A percentile compares a stretch with the other conserved stretches of the same genome.
phyloP scores from a whole-genome alignment of 2,113 vertebrate genomes.

The Myotis brandtii region DNA sequence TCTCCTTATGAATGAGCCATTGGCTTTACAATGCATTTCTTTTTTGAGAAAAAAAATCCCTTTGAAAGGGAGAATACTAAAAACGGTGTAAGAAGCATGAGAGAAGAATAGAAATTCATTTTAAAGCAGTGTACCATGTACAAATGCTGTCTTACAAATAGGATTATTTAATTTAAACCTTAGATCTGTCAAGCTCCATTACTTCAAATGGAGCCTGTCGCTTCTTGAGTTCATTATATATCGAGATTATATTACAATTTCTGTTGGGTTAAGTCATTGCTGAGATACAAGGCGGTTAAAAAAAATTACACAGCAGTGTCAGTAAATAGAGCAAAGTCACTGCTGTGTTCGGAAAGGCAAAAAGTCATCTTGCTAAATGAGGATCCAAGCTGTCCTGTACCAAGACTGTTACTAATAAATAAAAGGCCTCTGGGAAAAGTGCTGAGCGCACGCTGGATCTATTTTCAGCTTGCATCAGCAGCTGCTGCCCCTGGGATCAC shows the following conservation, averaged over 20 bases:
- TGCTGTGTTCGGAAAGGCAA: slow-evolving; percentile 86
- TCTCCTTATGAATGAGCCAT: slow-evolving; percentile 72
- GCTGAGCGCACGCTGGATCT: slow-evolving; percentile 94
- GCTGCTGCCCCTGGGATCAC: slow-evolving; percentile 92
- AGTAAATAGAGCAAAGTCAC: slow-evolving; percentile 90
- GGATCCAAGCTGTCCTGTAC: slow-evolving; percentile 88
- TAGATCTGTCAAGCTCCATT: slow-evolving; percentile 88
- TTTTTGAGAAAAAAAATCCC: slow-evolving; percentile 36
- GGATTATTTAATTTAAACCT: slow-evolving; percentile 90
- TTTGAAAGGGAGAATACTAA: slow-evolving; percentile 72
- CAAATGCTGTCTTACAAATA: slow-evolving; percentile 87
- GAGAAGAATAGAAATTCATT: slow-evolving; percentile 85
- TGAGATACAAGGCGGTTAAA: slow-evolving; percentile 79
- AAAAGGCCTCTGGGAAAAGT: slow-evolving; percentile 94
- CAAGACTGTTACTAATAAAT: slow-evolving; percentile 92
- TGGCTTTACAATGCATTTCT: slow-evolving; percentile 17
- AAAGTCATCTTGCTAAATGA: slow-evolving; percentile 91
- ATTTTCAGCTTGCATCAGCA: slow-evolving; percentile 99
- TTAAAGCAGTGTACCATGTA: slow-evolving; percentile 86
- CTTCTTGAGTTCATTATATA: slow-evolving; percentile 88
- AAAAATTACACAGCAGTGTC: slow-evolving; percentile 88
- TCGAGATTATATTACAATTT: slow-evolving; percentile 86
- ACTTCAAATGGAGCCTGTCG: slow-evolving; percentile 86
- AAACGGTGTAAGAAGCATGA: slow-evolving; percentile 60
- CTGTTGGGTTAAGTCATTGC: slow-evolving; percentile 84